phyloP scores from a whole-genome alignment of 2,888 invertebrate genomes.

The Aphodius granarius region DNA sequence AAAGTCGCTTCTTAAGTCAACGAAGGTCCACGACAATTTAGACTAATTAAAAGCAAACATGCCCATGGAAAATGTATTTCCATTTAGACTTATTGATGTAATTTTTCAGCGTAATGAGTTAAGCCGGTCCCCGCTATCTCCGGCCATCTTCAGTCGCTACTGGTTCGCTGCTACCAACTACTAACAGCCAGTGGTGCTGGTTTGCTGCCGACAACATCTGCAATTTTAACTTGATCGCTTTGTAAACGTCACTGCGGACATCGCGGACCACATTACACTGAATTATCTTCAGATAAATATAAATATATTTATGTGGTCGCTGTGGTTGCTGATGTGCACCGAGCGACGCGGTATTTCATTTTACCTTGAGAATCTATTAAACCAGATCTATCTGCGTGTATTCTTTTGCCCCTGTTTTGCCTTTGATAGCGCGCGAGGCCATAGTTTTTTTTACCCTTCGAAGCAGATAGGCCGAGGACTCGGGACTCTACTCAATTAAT shows the following conservation, averaged over 20 bases:
- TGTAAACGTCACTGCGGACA: constrained; percentile 47
- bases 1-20: background rate
- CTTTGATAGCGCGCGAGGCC: background rate
- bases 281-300: constrained; percentile 45
- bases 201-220: constrained; percentile 32
- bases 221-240: constrained; percentile 44
- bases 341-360: constrained; percentile 21
- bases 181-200: constrained; percentile 19
- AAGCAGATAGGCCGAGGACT: background rate
- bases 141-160: constrained; percentile 43
- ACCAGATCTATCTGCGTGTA: background rate
- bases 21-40: constrained; percentile 21
- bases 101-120: constrained; percentile 49
- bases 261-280: constrained; percentile 46
- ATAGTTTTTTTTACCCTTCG: background rate
- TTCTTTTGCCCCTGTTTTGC: background rate
- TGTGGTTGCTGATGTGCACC: background rate
- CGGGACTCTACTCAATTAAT: background rate
- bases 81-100: constrained; percentile 44
- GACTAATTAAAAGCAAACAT: constrained; percentile 44
- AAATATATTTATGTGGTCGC: constrained; percentile 13
- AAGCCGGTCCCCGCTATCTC: constrained; percentile 37
- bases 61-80: constrained; percentile 44
- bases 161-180: constrained; percentile 40
- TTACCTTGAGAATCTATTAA: constrained; percentile 26